These are phyloP conservation scores for Halcyon malimbica DNA, from an alignment of 2,113 vertebrate genomes.

Conservation along the genomic window DNA sequence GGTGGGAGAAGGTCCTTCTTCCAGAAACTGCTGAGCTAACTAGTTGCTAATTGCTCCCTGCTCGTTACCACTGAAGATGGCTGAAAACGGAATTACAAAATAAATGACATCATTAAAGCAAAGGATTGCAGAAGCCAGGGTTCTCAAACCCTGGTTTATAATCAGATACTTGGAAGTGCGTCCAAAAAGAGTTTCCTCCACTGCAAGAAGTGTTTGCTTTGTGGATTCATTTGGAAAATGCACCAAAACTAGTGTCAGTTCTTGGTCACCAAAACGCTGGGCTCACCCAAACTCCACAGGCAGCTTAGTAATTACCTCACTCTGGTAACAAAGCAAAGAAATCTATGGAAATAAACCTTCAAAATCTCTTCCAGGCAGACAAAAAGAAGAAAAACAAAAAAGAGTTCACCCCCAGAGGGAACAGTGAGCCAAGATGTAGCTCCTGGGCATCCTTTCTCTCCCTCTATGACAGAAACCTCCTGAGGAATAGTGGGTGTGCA, in stretches of 20 bases:
- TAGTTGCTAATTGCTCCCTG: not conserved
- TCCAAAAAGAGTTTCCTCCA: not conserved
- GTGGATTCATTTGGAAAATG: not conserved
- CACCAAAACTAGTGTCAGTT: not conserved
- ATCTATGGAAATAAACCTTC: rapidly evolving
- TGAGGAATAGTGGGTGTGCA: rapidly evolving
- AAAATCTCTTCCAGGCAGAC: not conserved
- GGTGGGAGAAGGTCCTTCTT: not conserved
- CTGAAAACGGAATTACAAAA: not conserved
- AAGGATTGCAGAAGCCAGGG: not conserved
- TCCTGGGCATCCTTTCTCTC: not conserved
- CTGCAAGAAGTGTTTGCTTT: not conserved
- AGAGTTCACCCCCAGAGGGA: not conserved
- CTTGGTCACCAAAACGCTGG: rapidly evolving
- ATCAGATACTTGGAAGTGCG: rapidly evolving
- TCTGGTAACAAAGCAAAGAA: not conserved
- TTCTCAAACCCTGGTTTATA: not conserved
- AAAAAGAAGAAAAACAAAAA: not conserved
- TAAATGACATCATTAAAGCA: not conserved
- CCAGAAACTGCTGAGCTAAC: not conserved
- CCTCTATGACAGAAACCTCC: not conserved
- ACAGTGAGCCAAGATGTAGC: rapidly evolving
- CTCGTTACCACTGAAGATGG: not conserved
- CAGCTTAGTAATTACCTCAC: not conserved
- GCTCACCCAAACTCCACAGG: not conserved